Evolutionary conservation across 2,888 invertebrate genomes (phyloP), one percentile per base, ranked within the genome.

Genomic region (Callinectes sapidus): DNA sequence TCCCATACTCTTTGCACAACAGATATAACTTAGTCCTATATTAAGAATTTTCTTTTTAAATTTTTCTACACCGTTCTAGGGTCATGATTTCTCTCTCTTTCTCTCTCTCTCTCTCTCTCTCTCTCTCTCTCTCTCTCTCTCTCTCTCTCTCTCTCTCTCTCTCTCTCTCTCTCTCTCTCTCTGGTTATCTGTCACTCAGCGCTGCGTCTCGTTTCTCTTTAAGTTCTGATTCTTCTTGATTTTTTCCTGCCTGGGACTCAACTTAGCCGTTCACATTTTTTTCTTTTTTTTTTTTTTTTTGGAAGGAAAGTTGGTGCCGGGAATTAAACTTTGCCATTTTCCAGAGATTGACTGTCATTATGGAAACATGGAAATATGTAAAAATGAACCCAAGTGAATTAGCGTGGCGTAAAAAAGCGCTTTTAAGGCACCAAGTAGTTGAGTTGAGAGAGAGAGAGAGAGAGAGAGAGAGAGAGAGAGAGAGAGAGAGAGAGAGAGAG

Each of bases 321-420:
- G 81, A 28, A 81, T 81, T 81, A 81, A 81, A 81, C 35, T 81
- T 81, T 81, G 81, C 81, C 81, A 81, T 81, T 81, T 81, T 81
- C 81, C 35, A n/a, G 81, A 81, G 81, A 81, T 81, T 81, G 81
- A 81, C 81, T 81, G 81, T 81, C 81, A 81, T 81, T 81, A 81
- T 81, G 32, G 81, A 81, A 81, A n/a, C 81, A 81, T 81, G 14
- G 35, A 18, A 81, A 81, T 81, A 81, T 81, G 81, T 81, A 81
- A 81, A 81, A 81, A 35, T 16, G 81, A 81, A 32, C 81, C 81
- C 81, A 18, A 81, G 81, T 81, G 81, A 81, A 81, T 81, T n/a
- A 35, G 18, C 35, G 35, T 81, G 81, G 32, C 16, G 35, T 32
- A 81, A 81, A 35, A 39, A 35, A 81, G 1, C 14, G 32, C 35